Percentiles rank a stretch among this genome's conserved stretches.
These are phyloP conservation scores for Diorhabda carinulata DNA, from an alignment of 1,140 invertebrate species.

Conservation along the genomic window DNA sequence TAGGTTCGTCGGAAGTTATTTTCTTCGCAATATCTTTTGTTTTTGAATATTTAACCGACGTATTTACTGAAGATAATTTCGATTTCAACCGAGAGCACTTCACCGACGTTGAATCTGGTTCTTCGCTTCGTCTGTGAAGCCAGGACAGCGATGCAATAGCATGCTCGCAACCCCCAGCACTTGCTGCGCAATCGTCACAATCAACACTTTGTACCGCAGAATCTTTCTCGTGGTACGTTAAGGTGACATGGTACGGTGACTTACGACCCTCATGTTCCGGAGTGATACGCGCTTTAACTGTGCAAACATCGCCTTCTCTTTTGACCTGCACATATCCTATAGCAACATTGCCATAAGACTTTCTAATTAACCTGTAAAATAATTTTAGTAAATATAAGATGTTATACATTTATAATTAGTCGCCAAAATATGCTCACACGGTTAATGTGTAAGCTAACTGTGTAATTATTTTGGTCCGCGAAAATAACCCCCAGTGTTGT, in stretches of 20 bases:
- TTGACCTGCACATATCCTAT: conserved; percentile 38
- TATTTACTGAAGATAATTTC: conserved; percentile 20
- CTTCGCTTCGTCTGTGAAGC: conserved; percentile 38
- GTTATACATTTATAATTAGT: no score
- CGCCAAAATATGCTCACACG: no score
- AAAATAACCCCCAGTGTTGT: no score
- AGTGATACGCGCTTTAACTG: conserved; percentile 32
- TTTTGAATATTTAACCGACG: conserved; percentile 5
- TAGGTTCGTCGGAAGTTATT: no score
- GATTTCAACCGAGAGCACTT: conserved; percentile 45
- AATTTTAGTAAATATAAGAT: no score
- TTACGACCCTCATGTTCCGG: conserved; percentile 34
- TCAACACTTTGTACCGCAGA: conserved; percentile 23
- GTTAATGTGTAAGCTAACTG: no score
- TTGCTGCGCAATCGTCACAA: conserved; percentile 36
- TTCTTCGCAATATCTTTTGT: not conserved
- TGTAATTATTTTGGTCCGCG: no score
- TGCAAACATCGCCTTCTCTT: conserved; percentile 33
- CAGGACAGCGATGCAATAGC: conserved; percentile 39
- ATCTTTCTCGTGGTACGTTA: conserved; percentile 29
- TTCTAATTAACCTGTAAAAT: conserved; percentile 17
- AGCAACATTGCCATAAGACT: conserved; percentile 30
- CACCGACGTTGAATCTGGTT: conserved; percentile 33
- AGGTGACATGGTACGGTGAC: conserved; percentile 27
- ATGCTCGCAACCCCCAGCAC: conserved; percentile 35